Base-by-base conservation (phyloP, 1,140 invertebrate species). In the Pseudomyrmex pallidus region DNA sequence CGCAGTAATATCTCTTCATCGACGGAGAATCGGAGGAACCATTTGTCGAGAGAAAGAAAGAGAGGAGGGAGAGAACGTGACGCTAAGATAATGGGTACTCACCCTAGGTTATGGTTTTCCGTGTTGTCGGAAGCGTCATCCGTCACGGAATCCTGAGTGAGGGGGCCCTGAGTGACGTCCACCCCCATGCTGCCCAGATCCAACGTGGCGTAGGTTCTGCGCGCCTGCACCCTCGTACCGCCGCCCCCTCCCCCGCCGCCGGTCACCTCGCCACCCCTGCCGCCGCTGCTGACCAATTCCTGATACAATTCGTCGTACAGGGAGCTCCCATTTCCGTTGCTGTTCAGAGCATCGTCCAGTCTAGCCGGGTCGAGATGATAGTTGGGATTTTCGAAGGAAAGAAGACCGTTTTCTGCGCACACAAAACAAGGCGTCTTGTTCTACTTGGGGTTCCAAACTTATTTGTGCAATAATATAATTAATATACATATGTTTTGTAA, bases 331-430 rank as follows among this genome's bases (percentile, higher is more conserved):
- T 94, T 95, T 17, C 95, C 96, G 92, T 97, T 97, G 85, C 96
- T 97, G 93, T 97, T 97, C 83, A 97, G 95, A 62, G 96, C 96
- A 91, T 97, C 97, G 92, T 97, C 97, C 85, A 97, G 94, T 1
- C 96, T 95, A 44, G 96, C 95, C 63, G 96, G 96, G 89, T 97
- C 96, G 93, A 98, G 94, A 90, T 97, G 97, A 93, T 98, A 98
- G 94, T 98, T 98, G 9, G 97, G 97, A 93, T 98, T 98, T 94
- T 98, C 97, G 94, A 97, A 98, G 87, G 97, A 98, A 87, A 98
- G 95, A 63, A 97, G 95, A 90, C 97, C 97, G 95, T 97, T 98
- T 95, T 98, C 97, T 98, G 95, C 35, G 35, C 92, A 92, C 91
- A 86, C 87, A 50, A 35, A 84, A 57, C 12, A 12, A 77, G 20